Base-by-base conservation (phyloP, 2,888 invertebrate genomes). In the Flabesymbios commensalis region DNA sequence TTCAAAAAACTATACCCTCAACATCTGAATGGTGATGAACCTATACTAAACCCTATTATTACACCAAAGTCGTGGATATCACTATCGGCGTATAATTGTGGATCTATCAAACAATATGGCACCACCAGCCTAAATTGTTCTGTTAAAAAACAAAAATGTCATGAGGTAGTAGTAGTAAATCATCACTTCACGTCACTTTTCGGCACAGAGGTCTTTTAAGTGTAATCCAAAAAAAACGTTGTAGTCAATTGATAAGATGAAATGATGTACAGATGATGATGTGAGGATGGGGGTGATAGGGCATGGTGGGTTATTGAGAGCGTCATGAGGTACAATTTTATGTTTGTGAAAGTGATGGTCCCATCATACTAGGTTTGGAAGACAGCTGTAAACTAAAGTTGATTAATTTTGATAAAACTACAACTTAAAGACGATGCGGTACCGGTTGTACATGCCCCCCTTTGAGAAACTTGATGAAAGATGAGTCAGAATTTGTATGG, bases 381-480 rank as follows among this genome's bases (percentile, higher is more conserved):
- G 45, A 45, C 45, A 45, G 24, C 24, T 24, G 24, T 10, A 45
- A 45, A 10, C 45, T 45, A 7, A 7, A 45, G 14, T 22, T 45
- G 45, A 45, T 45, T 24, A 19, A 10, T 7, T 24, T 10, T 14
- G 7, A 45, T 22, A 45, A 45, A 14, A 22, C 45, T 45, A 10
- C 14, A 45, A 17, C 17, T 45, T 22, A 45, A 22, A 45, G 17
- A 10, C 7, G 45, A 45, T 7, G 45, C 45, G 22, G 24, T 19
- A 22, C 45, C 45, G 10, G 45, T 45, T 10, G 45, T 22, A 45
- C 45, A 45, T 45, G 45, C 45, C 10, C 45, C 45, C 24, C 45
- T 45, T 24, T 45, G 45, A 10, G 45, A 19, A 22, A 45, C 7
- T 10, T 45, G 10, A 14, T 45, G 14, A 45, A 45, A 22, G 7